Evolutionary conservation across 2,113 vertebrate genomes (phyloP).

Genomic region (Zosterops lateralis): DNA sequence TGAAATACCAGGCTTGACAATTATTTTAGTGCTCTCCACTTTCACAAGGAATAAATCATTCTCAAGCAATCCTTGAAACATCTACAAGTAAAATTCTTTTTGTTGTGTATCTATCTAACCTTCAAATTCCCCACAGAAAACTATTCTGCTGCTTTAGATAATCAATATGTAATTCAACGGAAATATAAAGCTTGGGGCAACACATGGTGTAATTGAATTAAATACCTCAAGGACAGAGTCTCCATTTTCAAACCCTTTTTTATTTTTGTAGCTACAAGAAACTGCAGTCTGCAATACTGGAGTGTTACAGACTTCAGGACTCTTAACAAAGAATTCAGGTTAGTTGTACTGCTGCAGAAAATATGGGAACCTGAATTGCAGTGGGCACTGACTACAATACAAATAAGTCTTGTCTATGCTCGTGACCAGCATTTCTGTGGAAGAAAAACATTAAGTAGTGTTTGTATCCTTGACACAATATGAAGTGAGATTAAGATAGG

Average conservation of each 20-base stretch:
- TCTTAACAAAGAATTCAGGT: neutral
- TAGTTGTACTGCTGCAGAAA: neutral
- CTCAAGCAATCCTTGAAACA: neutral
- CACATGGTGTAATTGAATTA: neutral
- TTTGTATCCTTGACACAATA: slow-evolving; percentile 21
- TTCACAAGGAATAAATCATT: neutral
- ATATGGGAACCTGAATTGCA: neutral
- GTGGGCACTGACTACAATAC: neutral
- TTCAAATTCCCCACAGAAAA: neutral
- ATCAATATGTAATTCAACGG: neutral
- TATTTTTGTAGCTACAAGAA: neutral
- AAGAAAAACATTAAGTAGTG: neutral
- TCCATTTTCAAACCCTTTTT: neutral
- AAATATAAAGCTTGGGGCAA: neutral
- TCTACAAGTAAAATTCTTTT: neutral
- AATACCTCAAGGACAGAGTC: neutral
- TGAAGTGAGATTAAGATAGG: slow-evolving; percentile 8
- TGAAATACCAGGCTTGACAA: neutral
- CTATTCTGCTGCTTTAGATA: neutral
- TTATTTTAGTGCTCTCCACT: neutral
- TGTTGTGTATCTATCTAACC: neutral
- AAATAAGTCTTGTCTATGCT: neutral
- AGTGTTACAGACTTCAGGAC: neutral
- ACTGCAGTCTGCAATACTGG: neutral
- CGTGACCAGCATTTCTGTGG: neutral